These are phyloP conservation scores for Neogale vison DNA, from an alignment of 2,113 vertebrate genomes.

Conservation along the genomic window DNA sequence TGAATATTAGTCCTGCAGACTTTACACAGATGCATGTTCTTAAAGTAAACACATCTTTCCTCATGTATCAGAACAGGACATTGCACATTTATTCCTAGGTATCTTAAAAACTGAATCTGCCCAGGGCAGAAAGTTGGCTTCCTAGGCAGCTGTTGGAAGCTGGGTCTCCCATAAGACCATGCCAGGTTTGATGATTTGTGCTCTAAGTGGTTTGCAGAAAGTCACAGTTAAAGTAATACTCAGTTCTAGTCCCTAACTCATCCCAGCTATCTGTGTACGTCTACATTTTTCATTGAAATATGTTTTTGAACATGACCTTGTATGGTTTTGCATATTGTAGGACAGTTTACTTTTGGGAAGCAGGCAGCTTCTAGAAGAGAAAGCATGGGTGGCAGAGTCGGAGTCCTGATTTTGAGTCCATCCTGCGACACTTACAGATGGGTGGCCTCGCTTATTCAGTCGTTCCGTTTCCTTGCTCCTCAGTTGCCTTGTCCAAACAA, in stretches of 20 bases:
- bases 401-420: background rate
- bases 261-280: background rate
- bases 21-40: background rate
- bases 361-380: background rate
- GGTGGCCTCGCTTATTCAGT: background rate
- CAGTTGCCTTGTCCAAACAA: background rate
- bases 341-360: background rate
- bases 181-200: background rate
- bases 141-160: background rate
- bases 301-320: background rate
- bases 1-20: background rate
- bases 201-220: background rate
- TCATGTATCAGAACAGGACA: background rate
- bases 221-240: slow-evolving; percentile 11
- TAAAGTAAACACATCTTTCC: background rate
- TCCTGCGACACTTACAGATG: background rate
- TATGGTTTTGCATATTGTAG: background rate
- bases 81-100: background rate
- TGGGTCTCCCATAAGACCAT: background rate
- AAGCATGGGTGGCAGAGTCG: background rate
- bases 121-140: background rate
- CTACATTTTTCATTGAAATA: background rate
- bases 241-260: background rate
- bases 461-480: background rate
- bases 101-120: background rate